A percentile compares a stretch with the other conserved stretches of the same genome.
Evolutionary conservation across 2,888 invertebrate species (phyloP).

Genomic region (Synanthedon formicaeformis): DNA sequence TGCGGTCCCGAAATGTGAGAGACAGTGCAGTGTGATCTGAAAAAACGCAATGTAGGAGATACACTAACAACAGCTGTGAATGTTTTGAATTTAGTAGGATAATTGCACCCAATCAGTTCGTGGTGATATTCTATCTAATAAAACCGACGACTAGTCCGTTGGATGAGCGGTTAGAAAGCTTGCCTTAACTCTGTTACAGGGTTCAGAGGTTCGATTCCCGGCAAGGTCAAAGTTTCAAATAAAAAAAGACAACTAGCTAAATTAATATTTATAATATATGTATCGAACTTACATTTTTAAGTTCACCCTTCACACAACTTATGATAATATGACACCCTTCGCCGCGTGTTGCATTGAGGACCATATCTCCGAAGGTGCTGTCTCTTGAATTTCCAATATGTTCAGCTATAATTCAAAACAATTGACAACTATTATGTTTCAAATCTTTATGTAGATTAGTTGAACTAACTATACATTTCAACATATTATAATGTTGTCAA

Average conservation of each 20-base stretch:
- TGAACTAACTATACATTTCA: no score
- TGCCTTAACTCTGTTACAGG: no score
- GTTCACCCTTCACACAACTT: constrained; percentile 20
- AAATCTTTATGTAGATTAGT: no score
- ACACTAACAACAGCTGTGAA: no score
- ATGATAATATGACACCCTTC: constrained; percentile 28
- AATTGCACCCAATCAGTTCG: no score
- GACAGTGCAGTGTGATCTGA: constrained; percentile 5
- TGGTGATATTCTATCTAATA: no score
- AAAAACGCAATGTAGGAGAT: neutral
- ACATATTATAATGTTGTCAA: no score
- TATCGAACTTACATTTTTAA: constrained; percentile 29
- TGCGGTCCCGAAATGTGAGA: constrained; percentile 5
- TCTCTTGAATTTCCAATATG: constrained; percentile 39
- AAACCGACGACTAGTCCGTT: no score
- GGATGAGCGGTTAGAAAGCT: no score
- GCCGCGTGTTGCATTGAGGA: constrained; percentile 24
- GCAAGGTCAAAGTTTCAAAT: neutral
- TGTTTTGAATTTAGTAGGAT: no score
- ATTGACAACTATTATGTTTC: neutral
- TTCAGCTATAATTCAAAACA: constrained; percentile 21
- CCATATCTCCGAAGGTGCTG: constrained; percentile 28
- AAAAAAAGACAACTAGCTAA: neutral
- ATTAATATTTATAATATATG: no score
- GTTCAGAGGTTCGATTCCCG: no score